These are phyloP conservation scores for Gallinago stenura DNA, from an alignment of 2,797 vertebrate genomes.

Conservation along the genomic window DNA sequence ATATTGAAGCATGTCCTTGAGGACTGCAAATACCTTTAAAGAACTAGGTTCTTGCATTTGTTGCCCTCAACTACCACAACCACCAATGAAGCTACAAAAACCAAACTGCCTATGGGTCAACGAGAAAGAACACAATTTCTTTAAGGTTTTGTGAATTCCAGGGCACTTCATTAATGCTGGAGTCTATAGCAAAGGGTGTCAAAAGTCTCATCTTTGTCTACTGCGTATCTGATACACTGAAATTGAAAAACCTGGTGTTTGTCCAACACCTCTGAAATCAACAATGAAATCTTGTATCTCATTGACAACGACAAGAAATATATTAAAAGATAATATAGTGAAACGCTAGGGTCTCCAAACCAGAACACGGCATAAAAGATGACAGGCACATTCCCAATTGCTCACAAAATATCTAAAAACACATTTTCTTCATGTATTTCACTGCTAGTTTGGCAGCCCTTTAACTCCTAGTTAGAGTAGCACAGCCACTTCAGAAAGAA, in stretches of 20 bases:
- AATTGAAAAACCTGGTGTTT: not conserved
- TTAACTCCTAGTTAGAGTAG: not conserved
- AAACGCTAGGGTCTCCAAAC: not conserved
- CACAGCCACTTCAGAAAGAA: not conserved
- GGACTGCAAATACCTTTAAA: not conserved
- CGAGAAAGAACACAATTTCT: not conserved
- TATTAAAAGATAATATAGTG: not conserved
- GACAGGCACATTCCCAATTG: not conserved
- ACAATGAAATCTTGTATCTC: not conserved
- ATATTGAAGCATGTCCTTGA: not conserved
- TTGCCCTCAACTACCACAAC: not conserved
- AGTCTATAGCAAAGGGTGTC: not conserved
- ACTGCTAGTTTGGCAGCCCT: not conserved
- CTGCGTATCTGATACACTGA: not conserved
- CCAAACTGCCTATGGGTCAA: not conserved
- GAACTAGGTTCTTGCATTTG: not conserved
- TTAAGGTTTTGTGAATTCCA: not conserved
- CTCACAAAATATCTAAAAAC: not conserved
- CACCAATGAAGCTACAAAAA: not conserved
- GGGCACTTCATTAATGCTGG: not conserved
- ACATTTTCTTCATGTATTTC: not conserved
- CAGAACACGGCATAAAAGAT: not conserved
- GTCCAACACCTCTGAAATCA: not conserved
- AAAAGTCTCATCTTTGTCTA: not conserved
- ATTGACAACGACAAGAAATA: not conserved